Percentiles rank a stretch among this genome's conserved stretches.
These are phyloP conservation scores for Chrysolina americana DNA, from an alignment of 2,888 invertebrate genomes.

Conservation along the genomic window DNA sequence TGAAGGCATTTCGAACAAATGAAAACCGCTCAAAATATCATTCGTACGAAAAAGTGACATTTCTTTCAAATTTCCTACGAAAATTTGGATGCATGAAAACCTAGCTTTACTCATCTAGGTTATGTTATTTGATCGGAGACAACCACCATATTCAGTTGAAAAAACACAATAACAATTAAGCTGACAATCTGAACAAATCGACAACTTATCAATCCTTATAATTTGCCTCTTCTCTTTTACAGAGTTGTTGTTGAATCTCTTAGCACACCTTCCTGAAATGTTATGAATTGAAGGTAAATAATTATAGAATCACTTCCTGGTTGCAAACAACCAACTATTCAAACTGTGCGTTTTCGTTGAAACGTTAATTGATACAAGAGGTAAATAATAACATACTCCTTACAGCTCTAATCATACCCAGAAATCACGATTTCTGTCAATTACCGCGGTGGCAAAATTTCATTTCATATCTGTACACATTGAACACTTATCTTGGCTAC, in stretches of 20 bases:
- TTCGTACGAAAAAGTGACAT: no score
- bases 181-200: no score
- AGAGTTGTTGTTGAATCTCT: neutral
- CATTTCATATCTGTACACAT: slow-evolving; percentile 22
- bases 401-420: neutral
- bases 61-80: no score
- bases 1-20: no score
- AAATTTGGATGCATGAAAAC: no score
- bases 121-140: no score
- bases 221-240: no score
- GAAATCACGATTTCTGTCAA: slow-evolving; percentile 8
- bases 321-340: neutral
- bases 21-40: no score
- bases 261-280: neutral
- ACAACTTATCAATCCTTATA: no score
- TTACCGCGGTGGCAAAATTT: slow-evolving; percentile 17
- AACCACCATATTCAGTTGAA: no score
- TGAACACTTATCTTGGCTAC: slow-evolving; percentile 34
- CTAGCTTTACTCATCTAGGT: no score
- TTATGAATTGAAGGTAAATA: neutral
- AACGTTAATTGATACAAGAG: neutral
- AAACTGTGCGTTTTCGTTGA: neutral
- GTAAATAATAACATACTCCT: neutral
- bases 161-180: no score
- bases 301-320: neutral